phyloP scores from a whole-genome alignment of 1,140 invertebrate genomes.

The Drosophila azteca region DNA sequence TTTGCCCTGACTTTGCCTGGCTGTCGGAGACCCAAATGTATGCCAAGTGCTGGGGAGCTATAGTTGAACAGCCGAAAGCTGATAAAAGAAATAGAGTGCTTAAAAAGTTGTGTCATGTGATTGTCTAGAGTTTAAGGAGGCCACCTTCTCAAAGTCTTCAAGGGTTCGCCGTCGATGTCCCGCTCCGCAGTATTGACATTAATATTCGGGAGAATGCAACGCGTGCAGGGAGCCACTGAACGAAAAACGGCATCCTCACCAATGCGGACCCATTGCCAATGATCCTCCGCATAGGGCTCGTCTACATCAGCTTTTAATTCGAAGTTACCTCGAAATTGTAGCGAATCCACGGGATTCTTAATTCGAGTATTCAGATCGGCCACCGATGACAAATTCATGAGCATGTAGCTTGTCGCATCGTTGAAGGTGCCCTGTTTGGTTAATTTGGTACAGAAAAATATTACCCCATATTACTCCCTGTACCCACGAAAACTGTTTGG shows the following conservation, averaged over 20 bases:
- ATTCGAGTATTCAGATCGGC: constrained; percentile 84
- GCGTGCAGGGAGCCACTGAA: constrained; percentile 81
- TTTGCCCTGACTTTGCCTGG: constrained; percentile 62
- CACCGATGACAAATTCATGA: constrained; percentile 84
- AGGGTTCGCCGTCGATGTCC: constrained; percentile 84
- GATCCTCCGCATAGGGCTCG: constrained; percentile 84
- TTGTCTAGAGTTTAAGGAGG: not conserved
- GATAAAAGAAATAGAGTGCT: not conserved
- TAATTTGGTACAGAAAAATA: not conserved
- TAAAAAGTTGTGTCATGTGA: not conserved
- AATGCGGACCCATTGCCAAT: constrained; percentile 84
- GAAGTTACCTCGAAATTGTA: constrained; percentile 85
- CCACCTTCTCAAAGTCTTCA: constrained; percentile 85
- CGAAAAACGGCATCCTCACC: constrained; percentile 82
- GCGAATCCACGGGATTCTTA: constrained; percentile 82
- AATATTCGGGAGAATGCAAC: constrained; percentile 86
- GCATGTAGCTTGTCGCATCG: constrained; percentile 84
- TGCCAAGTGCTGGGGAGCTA: constrained; percentile 70
- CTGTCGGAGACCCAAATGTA: constrained; percentile 74
- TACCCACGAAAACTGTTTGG: too few species aligned
- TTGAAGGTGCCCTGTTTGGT: constrained; percentile 83
- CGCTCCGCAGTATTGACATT: constrained; percentile 85
- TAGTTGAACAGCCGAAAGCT: constrained; percentile 72
- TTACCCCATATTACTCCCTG: too few species aligned
- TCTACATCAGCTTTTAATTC: constrained; percentile 84